Conservation (phyloP, 2,888 invertebrate species). For the Abrostola triplasia region DNA sequence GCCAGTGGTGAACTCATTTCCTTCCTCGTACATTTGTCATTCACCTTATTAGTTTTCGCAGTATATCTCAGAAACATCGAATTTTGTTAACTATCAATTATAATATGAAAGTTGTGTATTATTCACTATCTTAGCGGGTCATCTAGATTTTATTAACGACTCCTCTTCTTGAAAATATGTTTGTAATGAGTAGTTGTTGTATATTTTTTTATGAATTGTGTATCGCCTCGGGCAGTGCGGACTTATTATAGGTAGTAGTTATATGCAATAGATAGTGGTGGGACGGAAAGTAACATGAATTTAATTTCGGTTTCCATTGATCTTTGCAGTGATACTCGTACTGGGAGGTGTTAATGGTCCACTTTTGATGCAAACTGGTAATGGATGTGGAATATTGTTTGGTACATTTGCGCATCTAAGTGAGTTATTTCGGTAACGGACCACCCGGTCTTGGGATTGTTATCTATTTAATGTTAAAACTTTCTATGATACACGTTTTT, state of each 20-base stretch:
- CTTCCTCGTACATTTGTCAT: slow-evolving; percentile 41
- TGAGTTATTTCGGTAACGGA: slow-evolving; percentile 21
- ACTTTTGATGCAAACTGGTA: slow-evolving; percentile 35
- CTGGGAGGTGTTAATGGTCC: slow-evolving; percentile 46
- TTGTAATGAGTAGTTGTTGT: slow-evolving; percentile 46
- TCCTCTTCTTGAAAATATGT: slow-evolving; percentile 44
- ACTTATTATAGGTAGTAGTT: slow-evolving; percentile 23
- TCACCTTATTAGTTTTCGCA: slow-evolving; percentile 17
- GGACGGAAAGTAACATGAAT: slow-evolving; percentile 28
- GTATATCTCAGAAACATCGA: slow-evolving; percentile 26
- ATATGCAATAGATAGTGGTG: slow-evolving; percentile 29
- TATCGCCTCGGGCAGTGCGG: slow-evolving; percentile 32
- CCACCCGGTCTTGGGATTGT: slow-evolving; percentile 33
- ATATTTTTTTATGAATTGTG: slow-evolving; percentile 24
- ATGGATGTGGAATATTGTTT: slow-evolving; percentile 38
- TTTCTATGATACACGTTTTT: slow-evolving; percentile 5
- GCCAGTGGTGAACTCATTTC: slow-evolving; percentile 31
- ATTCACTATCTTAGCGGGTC: slow-evolving; percentile 49
- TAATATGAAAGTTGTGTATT: slow-evolving; percentile 50
- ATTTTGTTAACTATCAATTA: slow-evolving; percentile 52
- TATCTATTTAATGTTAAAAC: slow-evolving; percentile 16
- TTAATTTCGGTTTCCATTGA: slow-evolving; percentile 35
- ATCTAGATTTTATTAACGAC: slow-evolving; percentile 52
- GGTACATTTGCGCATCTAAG: slow-evolving; percentile 18
- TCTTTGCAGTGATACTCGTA: slow-evolving; percentile 39